Percentiles rank a stretch among this genome's conserved stretches.
These are phyloP conservation scores for Tragelaphus scriptus DNA, from an alignment of 2,113 vertebrate species.

Conservation along the genomic window DNA sequence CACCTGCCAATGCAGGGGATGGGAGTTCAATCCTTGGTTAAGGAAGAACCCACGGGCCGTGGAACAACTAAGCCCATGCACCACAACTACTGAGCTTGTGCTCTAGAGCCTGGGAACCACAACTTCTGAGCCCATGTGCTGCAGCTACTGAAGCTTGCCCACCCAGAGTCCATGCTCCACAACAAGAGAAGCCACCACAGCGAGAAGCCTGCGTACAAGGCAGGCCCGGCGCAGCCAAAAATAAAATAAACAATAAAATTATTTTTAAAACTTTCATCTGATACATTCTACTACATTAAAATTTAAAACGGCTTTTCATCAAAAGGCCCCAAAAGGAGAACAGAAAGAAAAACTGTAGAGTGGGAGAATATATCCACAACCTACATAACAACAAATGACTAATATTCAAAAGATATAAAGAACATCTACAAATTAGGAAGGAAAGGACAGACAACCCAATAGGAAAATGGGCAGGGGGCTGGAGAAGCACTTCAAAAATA, in stretches of 20 bases:
- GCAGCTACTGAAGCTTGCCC: not conserved
- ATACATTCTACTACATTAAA: not conserved
- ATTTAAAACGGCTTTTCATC: too few species aligned
- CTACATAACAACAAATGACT: not conserved
- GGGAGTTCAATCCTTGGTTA: not conserved
- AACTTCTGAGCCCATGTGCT: too few species aligned
- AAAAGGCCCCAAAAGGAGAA: not conserved
- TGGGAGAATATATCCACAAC: not conserved
- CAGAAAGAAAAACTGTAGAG: not conserved
- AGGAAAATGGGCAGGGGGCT: not conserved
- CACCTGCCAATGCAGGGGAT: not conserved
- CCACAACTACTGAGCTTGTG: not conserved
- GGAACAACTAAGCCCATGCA: not conserved
- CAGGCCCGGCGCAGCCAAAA: not conserved
- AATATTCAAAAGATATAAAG: not conserved
- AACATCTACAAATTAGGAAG: not conserved
- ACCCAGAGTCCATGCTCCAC: not conserved
- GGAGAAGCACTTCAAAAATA: not conserved
- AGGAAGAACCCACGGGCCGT: not conserved
- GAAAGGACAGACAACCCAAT: not conserved
- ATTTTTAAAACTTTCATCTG: not conserved
- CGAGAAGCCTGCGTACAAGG: not conserved
- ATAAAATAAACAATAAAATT: not conserved
- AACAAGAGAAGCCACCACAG: not conserved
- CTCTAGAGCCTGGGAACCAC: not conserved